phyloP scores from a whole-genome alignment of 2,113 vertebrate genomes.

The Solenodon paradoxus region DNA sequence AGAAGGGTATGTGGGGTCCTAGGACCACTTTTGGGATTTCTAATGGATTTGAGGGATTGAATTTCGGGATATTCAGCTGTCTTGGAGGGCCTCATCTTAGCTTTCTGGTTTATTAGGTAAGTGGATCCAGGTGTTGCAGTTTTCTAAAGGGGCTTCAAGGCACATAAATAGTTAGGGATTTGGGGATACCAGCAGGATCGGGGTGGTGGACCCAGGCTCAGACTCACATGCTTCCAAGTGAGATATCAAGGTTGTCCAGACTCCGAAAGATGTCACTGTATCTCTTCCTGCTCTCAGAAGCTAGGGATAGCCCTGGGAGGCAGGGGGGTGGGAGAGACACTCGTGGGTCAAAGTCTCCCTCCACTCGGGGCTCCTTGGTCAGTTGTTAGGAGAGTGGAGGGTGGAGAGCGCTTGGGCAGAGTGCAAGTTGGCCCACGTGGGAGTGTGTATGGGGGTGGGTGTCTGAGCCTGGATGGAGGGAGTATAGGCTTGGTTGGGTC shows the following conservation, averaged over 20 bases:
- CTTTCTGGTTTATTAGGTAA: neutral
- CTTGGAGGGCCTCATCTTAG: neutral
- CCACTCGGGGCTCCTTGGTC: neutral
- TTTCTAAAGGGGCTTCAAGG: neutral
- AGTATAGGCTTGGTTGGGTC: neutral
- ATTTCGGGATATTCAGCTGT: neutral
- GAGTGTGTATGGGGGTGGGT: neutral
- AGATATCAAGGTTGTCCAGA: conserved; percentile 92
- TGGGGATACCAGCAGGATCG: too few species aligned
- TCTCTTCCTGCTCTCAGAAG: conserved; percentile 83
- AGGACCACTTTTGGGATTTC: neutral
- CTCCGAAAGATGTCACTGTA: conserved; percentile 95
- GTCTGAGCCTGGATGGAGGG: neutral
- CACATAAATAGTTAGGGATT: neutral
- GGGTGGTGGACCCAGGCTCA: neutral
- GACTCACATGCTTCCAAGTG: conserved; percentile 87
- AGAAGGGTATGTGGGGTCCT: neutral
- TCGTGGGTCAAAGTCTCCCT: neutral
- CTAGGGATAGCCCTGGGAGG: conserved; percentile 71
- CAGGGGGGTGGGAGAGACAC: neutral
- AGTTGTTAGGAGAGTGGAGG: neutral
- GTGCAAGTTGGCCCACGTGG: neutral
- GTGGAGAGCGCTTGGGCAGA: neutral
- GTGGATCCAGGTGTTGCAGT: neutral
- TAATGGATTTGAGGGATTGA: neutral